Evolutionary conservation across 2,113 vertebrate species (phyloP).

Genomic region (Nibea albiflora): DNA sequence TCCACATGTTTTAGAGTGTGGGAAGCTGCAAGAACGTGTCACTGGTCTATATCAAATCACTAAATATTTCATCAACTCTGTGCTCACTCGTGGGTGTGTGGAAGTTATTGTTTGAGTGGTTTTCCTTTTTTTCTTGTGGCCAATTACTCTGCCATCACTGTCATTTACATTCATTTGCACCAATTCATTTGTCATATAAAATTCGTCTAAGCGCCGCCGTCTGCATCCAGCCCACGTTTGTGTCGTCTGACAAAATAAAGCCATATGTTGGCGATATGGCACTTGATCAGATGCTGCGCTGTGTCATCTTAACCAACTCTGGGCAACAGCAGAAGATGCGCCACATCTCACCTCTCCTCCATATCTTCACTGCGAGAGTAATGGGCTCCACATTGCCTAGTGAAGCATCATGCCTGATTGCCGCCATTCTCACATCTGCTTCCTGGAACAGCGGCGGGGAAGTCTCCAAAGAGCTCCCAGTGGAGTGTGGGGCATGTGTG

Average conservation of each 20-base stretch:
- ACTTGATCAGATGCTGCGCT: slow-evolving; percentile 28
- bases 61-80: slow-evolving; percentile 69
- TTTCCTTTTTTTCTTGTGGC: slow-evolving; percentile 46
- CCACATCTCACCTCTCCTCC: slow-evolving; percentile 51
- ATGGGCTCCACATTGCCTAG: slow-evolving; percentile 57
- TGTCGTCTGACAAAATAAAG: slow-evolving; percentile 54
- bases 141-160: slow-evolving; percentile 50
- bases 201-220: slow-evolving; percentile 56
- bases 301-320: slow-evolving; percentile 44
- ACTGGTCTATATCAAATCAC: slow-evolving; percentile 72
- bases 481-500: slow-evolving; percentile 73
- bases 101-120: slow-evolving; percentile 66
- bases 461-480: slow-evolving; percentile 74
- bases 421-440: slow-evolving; percentile 81
- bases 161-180: slow-evolving; percentile 65
- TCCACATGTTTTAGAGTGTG: slow-evolving; percentile 76
- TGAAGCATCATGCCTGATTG: slow-evolving; percentile 57
- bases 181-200: slow-evolving; percentile 62
- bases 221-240: slow-evolving; percentile 27
- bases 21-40: slow-evolving; percentile 68
- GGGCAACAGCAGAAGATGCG: slow-evolving; percentile 37
- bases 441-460: slow-evolving; percentile 72
- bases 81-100: slow-evolving; percentile 62
- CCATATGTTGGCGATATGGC: slow-evolving; percentile 54
- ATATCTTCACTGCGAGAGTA: slow-evolving; percentile 41